Base-by-base conservation (phyloP, 2,888 invertebrate species). In the Troides oblongomaculatus region DNA sequence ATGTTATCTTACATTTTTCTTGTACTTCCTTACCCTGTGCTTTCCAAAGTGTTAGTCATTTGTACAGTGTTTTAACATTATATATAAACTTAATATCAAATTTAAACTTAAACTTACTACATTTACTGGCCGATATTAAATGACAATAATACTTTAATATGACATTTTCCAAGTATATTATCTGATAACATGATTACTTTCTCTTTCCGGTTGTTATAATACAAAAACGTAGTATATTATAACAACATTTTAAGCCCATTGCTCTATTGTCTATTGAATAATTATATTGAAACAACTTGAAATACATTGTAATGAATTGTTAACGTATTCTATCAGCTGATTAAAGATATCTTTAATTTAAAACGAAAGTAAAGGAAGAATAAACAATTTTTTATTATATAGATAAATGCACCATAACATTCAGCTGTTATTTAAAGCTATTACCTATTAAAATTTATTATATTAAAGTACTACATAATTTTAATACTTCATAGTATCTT, bases 371-470 rank as follows among this genome's bases (percentile, higher is more conserved):
- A 14, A 71, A 72, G 46, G 72, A 68, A 72, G 72, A 73, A 70
- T 71, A 62, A 69, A 67, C 36, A 71, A 53, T 64, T 68, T 72
- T 72, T 72, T 69, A 68, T 73, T 72, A 68, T 59, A 75, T 71
- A 67, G 70, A 71, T 64, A 63, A 75, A 82, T 82, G 90, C 90
- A 90, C 90, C 88, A 85, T 81, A 74, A 74, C 75, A 84, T 90
- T 90, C 88, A 91, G 88, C 92, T 79, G 79, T 77, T 66, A 46
- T 74, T 78, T 84, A 82, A 82, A 82, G 79, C 80, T 77, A 74
- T 61, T 39, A 72, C 66, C 65, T 23, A 50, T 74, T 30, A 25
- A 63, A 58, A 25, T 30, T 21, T 62, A 25, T 39, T 39, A 62
- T 25, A 50, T 21, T 5, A 25, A 14, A 43, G 1, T 46, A 21